Evolutionary conservation across 1,140 invertebrate genomes (phyloP), one percentile per base, ranked within the genome.

Genomic region (Trichomalopsis sarcophagae): DNA sequence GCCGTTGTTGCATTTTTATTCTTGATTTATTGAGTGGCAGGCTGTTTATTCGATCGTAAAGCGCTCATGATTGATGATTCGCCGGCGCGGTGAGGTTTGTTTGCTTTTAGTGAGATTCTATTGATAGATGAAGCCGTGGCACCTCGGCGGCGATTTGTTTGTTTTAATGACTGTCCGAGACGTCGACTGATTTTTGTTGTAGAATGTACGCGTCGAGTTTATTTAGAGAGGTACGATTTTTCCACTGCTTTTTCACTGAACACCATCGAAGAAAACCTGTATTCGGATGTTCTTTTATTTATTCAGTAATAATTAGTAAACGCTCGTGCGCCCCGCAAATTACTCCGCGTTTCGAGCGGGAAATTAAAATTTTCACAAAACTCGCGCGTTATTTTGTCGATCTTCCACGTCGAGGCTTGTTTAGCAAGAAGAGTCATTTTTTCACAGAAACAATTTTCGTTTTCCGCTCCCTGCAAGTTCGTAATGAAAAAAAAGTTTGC

Each of bases 31-130:
- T 17, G 66, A 69, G 6, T 50, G 33, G 21, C 40, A 77, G 73
- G 40, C 71, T 79, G 40, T 68, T 79, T 77, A 66, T 76, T 75
- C 44, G 47, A 74, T 82, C 73, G 47, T 62, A 66, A 78, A 78
- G 17, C 21, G 27, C 11, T 62, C 50, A 33, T 78, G 50, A 55
- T 40, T 21, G 21, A 78, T 62, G 76, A 27, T 62, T 62, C 50
- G 27, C 30, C 55, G 30, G 3, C 68, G 3, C 68, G 68, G 23
- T 11, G 27, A 27, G 27, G 27, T 66, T 66, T 78, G 76, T 66
- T 23, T 62, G 23, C 50, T 71, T 21, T 71, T 71, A 33, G 69
- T 71, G 27, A 78, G 14, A 21, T 55, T 30, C 17, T 66, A 78
- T 78, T 78, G 74, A 76, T 76, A n/a, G 68, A 71, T 71, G 68